Evolutionary conservation across 1,140 invertebrate species (phyloP), one percentile per base, ranked within the genome.

Genomic region (Polypedilum pembai): DNA sequence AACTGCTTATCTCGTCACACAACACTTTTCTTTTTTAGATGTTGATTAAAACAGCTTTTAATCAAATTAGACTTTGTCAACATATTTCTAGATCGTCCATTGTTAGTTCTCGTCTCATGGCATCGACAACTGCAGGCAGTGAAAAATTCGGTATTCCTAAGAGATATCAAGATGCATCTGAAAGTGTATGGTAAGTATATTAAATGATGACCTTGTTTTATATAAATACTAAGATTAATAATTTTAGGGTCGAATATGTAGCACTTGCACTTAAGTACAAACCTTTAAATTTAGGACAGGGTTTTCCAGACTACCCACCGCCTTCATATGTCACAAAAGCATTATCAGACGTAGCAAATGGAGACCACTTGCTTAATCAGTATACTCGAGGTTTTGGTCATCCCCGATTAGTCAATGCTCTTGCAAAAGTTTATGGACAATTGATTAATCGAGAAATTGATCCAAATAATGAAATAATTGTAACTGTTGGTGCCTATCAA

Each of bases 221-320:
- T 75, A 17, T 74, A 41, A 1, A 73, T 75, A 41, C 65, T 74
- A 69, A 56, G 12, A 75, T 40, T 18, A 73, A 41, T 41, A 1
- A 74, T 41, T 75, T 69, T 33, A 98, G 96, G 97, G 94, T 96
- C 24, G 96, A 99, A 83, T 98, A 98, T 82, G 94, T 93, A 75
- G 88, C 92, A 75, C 82, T 99, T 66, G 94, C 94, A 21, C 80
- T 88, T 69, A 88, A 98, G 78, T 87, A 94, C 78, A 95, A 98
- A 78, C 94, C 96, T 0, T 81, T 97, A 10, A 99, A 99, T 84
- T 86, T 99, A 41, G 98, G 98, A 0, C 96, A 99, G 87, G 98
- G 98, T 2, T 99, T 99, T 84, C 96, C 97, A 0, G 96, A 99
- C 82, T 97, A 92, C 85, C 87, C 90, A 77, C 89, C 94, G 17